These are phyloP conservation scores for Xiphophorus birchmanni DNA, from an alignment of 2,797 vertebrate species.

Conservation along the genomic window DNA sequence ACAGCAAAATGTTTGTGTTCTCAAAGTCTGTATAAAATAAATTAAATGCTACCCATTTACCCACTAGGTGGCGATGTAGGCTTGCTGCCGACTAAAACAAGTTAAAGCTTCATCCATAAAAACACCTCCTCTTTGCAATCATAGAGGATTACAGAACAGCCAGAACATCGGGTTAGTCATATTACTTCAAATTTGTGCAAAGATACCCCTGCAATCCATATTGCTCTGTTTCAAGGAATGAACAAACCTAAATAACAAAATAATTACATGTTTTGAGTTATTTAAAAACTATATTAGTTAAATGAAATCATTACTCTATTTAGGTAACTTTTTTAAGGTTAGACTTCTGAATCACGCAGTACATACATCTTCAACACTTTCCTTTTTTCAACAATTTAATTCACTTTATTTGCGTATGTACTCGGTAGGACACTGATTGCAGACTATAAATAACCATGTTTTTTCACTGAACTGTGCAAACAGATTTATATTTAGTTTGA, in stretches of 20 bases:
- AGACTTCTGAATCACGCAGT: background rate
- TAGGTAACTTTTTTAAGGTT: background rate
- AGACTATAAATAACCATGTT: slow-evolving; percentile 34
- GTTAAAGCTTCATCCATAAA: background rate
- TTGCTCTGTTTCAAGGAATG: background rate
- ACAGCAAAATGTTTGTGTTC: background rate
- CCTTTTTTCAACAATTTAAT: slow-evolving; percentile 37
- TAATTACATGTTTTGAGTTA: background rate
- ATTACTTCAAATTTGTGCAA: background rate
- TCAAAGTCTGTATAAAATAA: background rate
- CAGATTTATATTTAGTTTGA: slow-evolving; percentile 30
- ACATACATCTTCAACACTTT: slow-evolving; percentile 7
- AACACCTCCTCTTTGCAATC: background rate
- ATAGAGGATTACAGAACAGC: background rate
- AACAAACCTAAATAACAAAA: background rate
- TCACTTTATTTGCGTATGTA: slow-evolving; percentile 21
- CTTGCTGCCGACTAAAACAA: slow-evolving; percentile 5
- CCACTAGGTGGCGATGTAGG: slow-evolving; percentile 63
- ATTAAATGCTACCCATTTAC: background rate
- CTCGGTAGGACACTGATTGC: slow-evolving; percentile 28
- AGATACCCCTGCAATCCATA: background rate
- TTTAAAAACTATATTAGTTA: background rate
- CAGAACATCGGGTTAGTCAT: background rate
- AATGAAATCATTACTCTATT: background rate
- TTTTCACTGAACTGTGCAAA: background rate